These are phyloP conservation scores for Brenthis ino DNA, from an alignment of 2,888 invertebrate species.

Conservation along the genomic window DNA sequence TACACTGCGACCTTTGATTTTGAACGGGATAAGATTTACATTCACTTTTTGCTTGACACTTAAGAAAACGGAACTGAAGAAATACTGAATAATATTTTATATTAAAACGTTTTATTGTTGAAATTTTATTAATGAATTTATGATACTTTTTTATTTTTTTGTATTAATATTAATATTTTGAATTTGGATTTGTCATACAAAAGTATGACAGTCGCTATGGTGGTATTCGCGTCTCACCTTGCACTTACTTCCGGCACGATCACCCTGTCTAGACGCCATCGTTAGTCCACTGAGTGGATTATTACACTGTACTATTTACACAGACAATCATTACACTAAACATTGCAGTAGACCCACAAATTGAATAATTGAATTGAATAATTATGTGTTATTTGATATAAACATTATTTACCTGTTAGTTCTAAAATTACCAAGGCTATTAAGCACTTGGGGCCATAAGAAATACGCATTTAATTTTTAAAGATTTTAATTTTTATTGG, in stretches of 20 bases:
- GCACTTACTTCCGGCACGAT: too few relatives aligned
- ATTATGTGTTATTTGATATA: neutral
- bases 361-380: neutral
- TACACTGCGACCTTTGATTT: conserved; percentile 36
- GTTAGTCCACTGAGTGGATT: too few relatives aligned
- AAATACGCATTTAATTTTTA: neutral
- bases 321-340: too few relatives aligned
- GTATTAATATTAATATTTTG: too few relatives aligned
- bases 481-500: too few relatives aligned
- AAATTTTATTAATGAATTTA: neutral
- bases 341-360: too few relatives aligned
- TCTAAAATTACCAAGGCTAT: conserved; percentile 8
- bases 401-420: neutral
- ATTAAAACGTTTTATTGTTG: neutral
- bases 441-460: neutral
- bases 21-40: conserved; percentile 30
- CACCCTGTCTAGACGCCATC: too few relatives aligned
- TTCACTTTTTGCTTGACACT: conserved; percentile 33
- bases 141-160: too few relatives aligned
- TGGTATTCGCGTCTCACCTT: too few relatives aligned
- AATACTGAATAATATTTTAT: neutral
- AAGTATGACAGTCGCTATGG: too few relatives aligned
- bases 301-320: too few relatives aligned
- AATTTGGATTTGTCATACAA: too few relatives aligned
- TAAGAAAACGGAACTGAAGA: conserved; percentile 30